A percentile compares a stretch with the other conserved stretches of the same genome.
phyloP scores from a whole-genome alignment of 2,888 invertebrate genomes.

The Slavum lentiscoides region DNA sequence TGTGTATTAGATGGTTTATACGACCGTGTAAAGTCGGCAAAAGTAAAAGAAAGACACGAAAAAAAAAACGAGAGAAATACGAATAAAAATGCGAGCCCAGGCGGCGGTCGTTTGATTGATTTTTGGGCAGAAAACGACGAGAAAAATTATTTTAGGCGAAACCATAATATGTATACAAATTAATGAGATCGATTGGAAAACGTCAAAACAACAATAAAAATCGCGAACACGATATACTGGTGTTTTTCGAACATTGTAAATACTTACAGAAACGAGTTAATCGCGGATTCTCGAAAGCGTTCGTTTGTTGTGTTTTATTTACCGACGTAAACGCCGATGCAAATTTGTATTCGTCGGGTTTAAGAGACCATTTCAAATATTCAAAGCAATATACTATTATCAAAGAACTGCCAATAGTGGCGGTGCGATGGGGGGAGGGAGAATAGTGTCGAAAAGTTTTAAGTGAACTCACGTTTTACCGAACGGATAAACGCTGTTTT shows the following conservation, averaged over 20 bases:
- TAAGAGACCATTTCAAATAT: not conserved
- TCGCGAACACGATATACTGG: not conserved
- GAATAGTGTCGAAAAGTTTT: not conserved
- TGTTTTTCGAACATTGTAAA: not conserved
- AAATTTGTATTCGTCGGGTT: not conserved
- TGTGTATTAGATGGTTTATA: no score
- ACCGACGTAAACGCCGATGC: not conserved
- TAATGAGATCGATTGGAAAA: not conserved
- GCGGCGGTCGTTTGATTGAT: no score
- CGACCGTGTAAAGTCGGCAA: no score
- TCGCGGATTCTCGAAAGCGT: slow-evolving; percentile 11
- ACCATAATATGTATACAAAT: no score
- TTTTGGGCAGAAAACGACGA: no score
- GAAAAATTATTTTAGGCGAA: no score
- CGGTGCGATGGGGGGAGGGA: not conserved
- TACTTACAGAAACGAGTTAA: slow-evolving; percentile 14
- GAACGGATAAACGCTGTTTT: no score
- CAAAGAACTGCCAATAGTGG: not conserved
- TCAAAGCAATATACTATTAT: not conserved
- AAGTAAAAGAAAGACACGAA: no score
- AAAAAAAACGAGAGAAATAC: no score
- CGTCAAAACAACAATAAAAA: not conserved
- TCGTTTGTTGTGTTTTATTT: slow-evolving; percentile 12
- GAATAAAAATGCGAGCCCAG: no score
- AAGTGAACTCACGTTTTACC: not conserved